These are phyloP conservation scores for Chascanopsetta lugubris DNA, from an alignment of 2,113 vertebrate genomes.

Conservation along the genomic window DNA sequence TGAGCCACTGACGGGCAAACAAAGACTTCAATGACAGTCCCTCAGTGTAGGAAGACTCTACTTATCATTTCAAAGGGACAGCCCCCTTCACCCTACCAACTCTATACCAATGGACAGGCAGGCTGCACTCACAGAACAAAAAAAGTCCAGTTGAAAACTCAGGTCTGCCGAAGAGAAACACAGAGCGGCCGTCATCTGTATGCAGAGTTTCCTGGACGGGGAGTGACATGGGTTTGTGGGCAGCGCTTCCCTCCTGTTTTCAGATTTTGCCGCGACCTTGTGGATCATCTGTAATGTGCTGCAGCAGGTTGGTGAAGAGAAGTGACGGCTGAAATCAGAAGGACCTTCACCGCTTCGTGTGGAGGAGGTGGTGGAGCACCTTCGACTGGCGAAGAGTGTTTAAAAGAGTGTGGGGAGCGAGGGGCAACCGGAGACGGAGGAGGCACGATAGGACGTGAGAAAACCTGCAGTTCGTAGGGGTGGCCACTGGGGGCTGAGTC, in stretches of 20 bases:
- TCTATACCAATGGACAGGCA: slow-evolving; percentile 64
- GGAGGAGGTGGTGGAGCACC: slow-evolving; percentile 12
- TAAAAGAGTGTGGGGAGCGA: no score
- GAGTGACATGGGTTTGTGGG: slow-evolving; percentile 23
- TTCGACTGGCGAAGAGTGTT: slow-evolving; percentile 68
- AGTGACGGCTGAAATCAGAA: slow-evolving; percentile 74
- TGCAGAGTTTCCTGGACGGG: slow-evolving; percentile 7
- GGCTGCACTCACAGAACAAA: slow-evolving; percentile 57
- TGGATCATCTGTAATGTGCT: slow-evolving; percentile 71
- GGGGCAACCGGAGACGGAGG: no score
- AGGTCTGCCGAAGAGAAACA: slow-evolving; percentile 48
- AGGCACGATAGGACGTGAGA: no score
- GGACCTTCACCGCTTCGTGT: slow-evolving; percentile 33
- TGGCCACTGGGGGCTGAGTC: no score
- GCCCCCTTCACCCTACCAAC: slow-evolving; percentile 60
- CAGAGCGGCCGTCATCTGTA: slow-evolving; percentile 20
- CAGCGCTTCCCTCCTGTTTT: slow-evolving; percentile 55
- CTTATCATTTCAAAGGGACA: slow-evolving; percentile 81
- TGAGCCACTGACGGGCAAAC: slow-evolving; percentile 72
- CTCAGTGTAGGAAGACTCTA: slow-evolving; percentile 69
- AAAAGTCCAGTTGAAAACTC: slow-evolving; percentile 56
- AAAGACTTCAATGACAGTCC: slow-evolving; percentile 77
- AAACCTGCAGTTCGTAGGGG: no score
- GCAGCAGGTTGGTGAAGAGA: slow-evolving; percentile 53
- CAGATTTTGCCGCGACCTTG: slow-evolving; percentile 77